Evolutionary conservation across 1,140 invertebrate species (phyloP), one percentile per base, ranked within the genome.

Genomic region (Diprion similis): DNA sequence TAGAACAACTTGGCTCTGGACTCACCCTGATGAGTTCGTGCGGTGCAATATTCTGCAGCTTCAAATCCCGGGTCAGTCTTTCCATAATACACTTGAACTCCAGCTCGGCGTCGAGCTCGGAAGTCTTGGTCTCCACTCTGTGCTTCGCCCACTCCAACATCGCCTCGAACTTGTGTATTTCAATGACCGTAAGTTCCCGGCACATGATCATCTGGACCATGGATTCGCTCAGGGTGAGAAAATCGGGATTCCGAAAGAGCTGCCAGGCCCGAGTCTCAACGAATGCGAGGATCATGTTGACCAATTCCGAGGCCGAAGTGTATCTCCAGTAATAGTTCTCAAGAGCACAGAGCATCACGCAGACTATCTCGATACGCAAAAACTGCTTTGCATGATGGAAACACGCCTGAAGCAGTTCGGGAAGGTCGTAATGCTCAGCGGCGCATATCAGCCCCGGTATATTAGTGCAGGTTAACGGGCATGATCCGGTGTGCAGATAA

Each of bases 271-370:
- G 90, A 68, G 95, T 94, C 86, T 98, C 96, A 7, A 96, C 93
- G 86, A 96, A 98, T 10, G 94, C 94, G 46, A 98, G 87, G 75
- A 98, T 98, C 94, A 97, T 97, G 84, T 97, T 97, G 70, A 98
- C 95, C 76, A 98, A 87, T 86, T 98, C 96, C 4, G 95, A 95
- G 48, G 96, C 96, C 66, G 96, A 97, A 45, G 95, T 97, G 84
- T 98, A 98, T 66, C 96, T 91, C 96, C 96, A 98, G 85, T 96
- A 97, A 86, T 98, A 98, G 85, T 97, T 98, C 85, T 98, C 96
- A 78, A 98, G 89, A 24, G 95, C 94, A 86, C 94, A 95, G 37
- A 98, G 90, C 96, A 98, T 98, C 68, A 93, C 92, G 86, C 96
- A 97, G 10, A 96, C 96, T 78, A 97, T 94, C 88, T 97, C 95